Conservation (phyloP, 2,888 invertebrate species). For the Ormia ochracea region DNA sequence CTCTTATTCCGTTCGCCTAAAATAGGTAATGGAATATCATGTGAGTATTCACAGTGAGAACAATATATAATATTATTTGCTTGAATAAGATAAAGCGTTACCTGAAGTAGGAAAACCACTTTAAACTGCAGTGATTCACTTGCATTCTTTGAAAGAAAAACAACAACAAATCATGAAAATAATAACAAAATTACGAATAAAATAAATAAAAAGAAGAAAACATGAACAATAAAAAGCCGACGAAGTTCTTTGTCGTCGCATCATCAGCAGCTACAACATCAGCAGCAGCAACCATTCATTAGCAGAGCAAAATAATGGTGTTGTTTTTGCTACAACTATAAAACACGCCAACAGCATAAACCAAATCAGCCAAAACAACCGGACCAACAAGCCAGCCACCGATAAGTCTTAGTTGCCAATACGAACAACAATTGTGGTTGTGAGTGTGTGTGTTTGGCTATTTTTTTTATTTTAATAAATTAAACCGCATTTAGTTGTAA, state of each 20-base stretch:
- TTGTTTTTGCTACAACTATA: constrained; percentile 17
- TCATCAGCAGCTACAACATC: constrained; percentile 27
- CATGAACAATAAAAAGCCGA: constrained; percentile 27
- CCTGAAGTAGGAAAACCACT: constrained; percentile 8
- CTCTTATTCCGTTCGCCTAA: no score
- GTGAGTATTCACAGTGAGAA: no score
- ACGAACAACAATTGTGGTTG: not conserved
- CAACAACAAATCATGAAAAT: not conserved
- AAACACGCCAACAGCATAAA: constrained; percentile 3
- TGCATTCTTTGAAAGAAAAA: constrained; percentile 26
- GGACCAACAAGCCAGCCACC: not conserved
- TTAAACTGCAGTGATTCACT: constrained; percentile 52
- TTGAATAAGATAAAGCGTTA: constrained; percentile 18
- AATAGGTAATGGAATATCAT: no score
- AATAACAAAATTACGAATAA: not conserved
- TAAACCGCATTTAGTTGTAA: constrained; percentile 50
- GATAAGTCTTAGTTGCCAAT: constrained; percentile 1
- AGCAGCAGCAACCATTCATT: not conserved
- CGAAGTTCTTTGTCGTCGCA: constrained; percentile 36
- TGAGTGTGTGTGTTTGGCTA: not conserved
- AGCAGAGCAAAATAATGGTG: not conserved
- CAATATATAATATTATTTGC: not conserved
- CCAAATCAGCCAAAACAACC: constrained; percentile 26
- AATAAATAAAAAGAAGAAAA: no score
- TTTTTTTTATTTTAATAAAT: constrained; percentile 32